Evolutionary conservation across 2,888 invertebrate genomes (phyloP), one percentile per base, ranked within the genome.

Genomic region (Platycheirus rosarum): DNA sequence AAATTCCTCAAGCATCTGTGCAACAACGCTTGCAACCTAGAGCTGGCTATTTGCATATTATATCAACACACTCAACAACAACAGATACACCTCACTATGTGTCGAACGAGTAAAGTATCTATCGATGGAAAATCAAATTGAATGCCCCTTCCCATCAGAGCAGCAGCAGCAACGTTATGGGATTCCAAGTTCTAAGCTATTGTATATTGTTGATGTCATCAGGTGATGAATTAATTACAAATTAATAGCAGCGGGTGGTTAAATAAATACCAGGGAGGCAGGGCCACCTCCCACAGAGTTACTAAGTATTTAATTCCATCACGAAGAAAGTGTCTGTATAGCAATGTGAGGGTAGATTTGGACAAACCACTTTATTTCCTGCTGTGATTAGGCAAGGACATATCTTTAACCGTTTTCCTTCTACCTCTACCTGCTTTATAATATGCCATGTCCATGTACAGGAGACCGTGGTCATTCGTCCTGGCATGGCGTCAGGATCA

Each of bases 191-290:
- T n/a, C n/a, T n/a, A n/a, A n/a, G n/a, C n/a, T n/a, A 60, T 44
- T 44, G 23, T 51, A 18, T n/a, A 40, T 51, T 49, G 35, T 53
- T 55, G 48, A 68, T 78, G 78, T 76, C 80, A 80, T 70, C 80
- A 80, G 51, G 76, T 80, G 70, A 76, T 66, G 76, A 76, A 80
- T 80, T 80, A 80, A 80, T 80, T 76, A 76, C 60, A 53, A 65
- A 60, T 80, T 71, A 80, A 80, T 76, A 66, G 46, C 70, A 53
- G 70, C 70, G 53, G 75, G 68, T 57, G 69, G 69, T 65, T 70
- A 70, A n/a, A 62, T 65, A 66, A 40, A 60, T 1, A 57, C 44
- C n/a, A 48, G 51, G 75, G 69, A 37, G 65, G 46, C 51, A 29
- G 53, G 37, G 68, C 37, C 29, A 57, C 57, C 70, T 71, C 70